Percentiles rank a stretch among this genome's conserved stretches.
Evolutionary conservation across 2,888 invertebrate genomes (phyloP).

Genomic region (Linnaemya vulpina): DNA sequence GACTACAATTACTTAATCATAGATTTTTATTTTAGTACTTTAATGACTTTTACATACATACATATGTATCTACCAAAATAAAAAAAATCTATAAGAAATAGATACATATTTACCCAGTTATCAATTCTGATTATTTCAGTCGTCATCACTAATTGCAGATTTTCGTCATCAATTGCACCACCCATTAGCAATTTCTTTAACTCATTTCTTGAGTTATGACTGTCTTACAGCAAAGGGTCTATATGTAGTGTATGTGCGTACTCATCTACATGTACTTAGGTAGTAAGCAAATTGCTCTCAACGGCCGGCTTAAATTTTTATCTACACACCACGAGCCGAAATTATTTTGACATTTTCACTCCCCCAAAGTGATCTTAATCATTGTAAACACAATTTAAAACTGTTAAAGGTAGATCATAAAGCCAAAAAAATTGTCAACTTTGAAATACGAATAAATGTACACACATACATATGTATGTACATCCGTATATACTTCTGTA

Average conservation of each 20-base stretch:
- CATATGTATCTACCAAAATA: background rate
- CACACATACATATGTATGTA: too few species aligned
- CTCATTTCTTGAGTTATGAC: too few species aligned
- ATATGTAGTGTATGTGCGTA: background rate
- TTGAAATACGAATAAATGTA: conserved; percentile 31
- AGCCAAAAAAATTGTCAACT: conserved; percentile 39
- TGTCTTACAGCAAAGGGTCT: too few species aligned
- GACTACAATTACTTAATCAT: too few species aligned
- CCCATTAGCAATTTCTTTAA: too few species aligned
- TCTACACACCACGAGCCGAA: background rate
- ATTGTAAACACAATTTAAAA: conserved; percentile 64
- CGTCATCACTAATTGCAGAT: conserved; percentile 34
- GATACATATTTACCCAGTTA: conserved; percentile 50
- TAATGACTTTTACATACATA: too few species aligned
- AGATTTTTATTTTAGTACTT: too few species aligned
- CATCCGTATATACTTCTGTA: too few species aligned
- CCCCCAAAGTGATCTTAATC: conserved; percentile 46
- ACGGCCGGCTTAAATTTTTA: conserved; percentile 23
- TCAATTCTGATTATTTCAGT: conserved; percentile 24
- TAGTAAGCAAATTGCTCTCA: background rate
- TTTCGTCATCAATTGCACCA: background rate
- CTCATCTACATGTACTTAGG: background rate
- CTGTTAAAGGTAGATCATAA: conserved; percentile 64
- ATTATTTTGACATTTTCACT: conserved; percentile 15
- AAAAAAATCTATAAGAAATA: too few species aligned